Evolutionary conservation across 2,888 invertebrate species (phyloP).

Genomic region (Prosapia bicincta): DNA sequence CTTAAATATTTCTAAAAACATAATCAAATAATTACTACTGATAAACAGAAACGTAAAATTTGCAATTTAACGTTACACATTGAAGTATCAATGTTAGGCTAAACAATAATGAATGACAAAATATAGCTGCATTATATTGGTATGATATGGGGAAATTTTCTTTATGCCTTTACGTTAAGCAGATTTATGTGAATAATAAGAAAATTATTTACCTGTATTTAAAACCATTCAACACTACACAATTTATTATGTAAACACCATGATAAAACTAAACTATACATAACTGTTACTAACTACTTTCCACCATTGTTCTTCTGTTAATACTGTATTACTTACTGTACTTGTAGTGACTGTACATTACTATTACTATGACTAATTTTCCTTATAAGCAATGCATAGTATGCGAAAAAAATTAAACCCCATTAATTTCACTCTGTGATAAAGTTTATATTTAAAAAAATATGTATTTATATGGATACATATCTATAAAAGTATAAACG

Average conservation of each 20-base stretch:
- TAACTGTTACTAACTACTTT: not conserved
- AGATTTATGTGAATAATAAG: too few relatives aligned
- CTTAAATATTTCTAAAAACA: too few relatives aligned
- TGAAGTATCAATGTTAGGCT: not conserved
- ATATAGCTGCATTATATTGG: not conserved
- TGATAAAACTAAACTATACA: constrained; percentile 2
- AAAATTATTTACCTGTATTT: not conserved
- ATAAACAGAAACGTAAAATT: too few relatives aligned
- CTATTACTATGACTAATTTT: not conserved
- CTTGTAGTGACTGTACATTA: not conserved
- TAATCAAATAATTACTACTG: too few relatives aligned
- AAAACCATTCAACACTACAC: not conserved
- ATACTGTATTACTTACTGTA: not conserved
- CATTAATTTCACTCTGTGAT: too few relatives aligned
- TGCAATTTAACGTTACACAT: not conserved
- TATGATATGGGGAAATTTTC: too few relatives aligned
- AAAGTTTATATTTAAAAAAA: too few relatives aligned
- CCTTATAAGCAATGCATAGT: too few relatives aligned
- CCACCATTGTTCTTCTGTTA: not conserved
- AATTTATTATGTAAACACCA: not conserved
- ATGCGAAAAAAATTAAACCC: too few relatives aligned
- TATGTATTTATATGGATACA: too few relatives aligned
- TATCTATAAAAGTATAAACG: too few relatives aligned
- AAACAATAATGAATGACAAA: not conserved
- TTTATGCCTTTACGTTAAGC: too few relatives aligned